Evolutionary conservation across 2,797 vertebrate species (phyloP), one percentile per base, ranked within the genome.

Genomic region (Vireo griseus): DNA sequence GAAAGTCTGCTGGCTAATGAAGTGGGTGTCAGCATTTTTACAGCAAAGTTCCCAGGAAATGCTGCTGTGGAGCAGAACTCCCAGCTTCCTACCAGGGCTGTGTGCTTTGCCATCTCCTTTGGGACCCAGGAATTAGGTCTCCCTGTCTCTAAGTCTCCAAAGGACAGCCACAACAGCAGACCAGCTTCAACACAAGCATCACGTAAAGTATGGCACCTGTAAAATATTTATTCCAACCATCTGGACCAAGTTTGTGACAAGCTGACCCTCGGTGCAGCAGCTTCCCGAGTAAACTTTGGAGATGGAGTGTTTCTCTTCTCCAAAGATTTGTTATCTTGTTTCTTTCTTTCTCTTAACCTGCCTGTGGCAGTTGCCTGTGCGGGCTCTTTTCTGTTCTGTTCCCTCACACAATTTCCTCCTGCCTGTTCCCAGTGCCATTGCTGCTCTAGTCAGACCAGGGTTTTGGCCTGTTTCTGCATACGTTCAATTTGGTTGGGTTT

Each of bases 1-100:
- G 65, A 84, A 78, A 88, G 72, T 86, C 84, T 92, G 67, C 74
- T 92, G 87, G 74, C 55, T 72, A 35, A 69, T 72, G 72, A 71
- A 57, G 29, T 47, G 42, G 54, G 47, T 91, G 91, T 86, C 91
- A 92, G 88, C 69, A 0, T 40, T 95, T 95, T 95, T 71, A 22
- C 57, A 48, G 35, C 3, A 0, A 48, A 31, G n/a, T 85, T 94
- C 91, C 85, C 81, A 86, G 72, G 73, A 65, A 61, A 71, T 71
- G 11, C 61, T 72, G 47, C 66, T 86, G 18, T 29, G 0, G 5
- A 90, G 50, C 8, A 82, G 58, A 79, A 10, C 10, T 69, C 11
- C n/a, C 61, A 90, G 61, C 13, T 47, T 13, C n/a, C 54, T 5
- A 40, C 61, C 39, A 59, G 37, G 52, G 63, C 58, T 2, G 9